Evolutionary conservation across 2,797 vertebrate species (phyloP), one percentile per base, ranked within the genome.

Genomic region (Ceryle rudis): DNA sequence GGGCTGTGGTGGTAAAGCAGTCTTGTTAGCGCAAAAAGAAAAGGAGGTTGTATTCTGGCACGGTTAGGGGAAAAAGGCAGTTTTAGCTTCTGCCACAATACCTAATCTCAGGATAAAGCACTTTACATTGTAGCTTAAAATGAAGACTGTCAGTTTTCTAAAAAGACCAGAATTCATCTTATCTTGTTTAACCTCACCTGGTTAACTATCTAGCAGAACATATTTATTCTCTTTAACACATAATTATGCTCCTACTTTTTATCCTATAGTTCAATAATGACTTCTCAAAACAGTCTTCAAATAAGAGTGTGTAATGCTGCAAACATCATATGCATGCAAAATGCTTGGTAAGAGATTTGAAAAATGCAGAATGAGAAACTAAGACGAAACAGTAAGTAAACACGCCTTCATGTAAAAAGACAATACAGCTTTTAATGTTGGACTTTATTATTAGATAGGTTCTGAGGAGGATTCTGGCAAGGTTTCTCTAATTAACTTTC

Each of bases 1-100:
- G 98, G 98, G 98, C 98, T 98, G 98, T 98, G 98, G 98, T 98
- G 98, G 98, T 97, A 98, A 98, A 98, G 98, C 98, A 97, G 98
- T 98, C 99, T 99, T 98, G 99, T 99, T 99, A 99, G 98, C 54
- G 97, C 95, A 96, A 97, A 98, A 98, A 98, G 98, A 99, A 99
- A 99, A 98, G 98, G 97, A 98, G 98, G 97, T 98, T 98, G 98
- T 98, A 98, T 99, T 98, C 98, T 98, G 98, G 98, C 98, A 98
- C 94, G 74, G 97, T 97, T 98, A 98, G 95, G 97, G 96, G 97
- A 97, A 97, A 98, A 98, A 98, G 97, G 96, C 97, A 98, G 98
- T 98, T 98, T 98, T 98, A 98, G 98, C 98, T 98, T 98, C 97
- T 98, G 98, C 97, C 97, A 98, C 97, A 98, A 98, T 98, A 98